Evolutionary conservation across 1,140 invertebrate genomes (phyloP), one percentile per base, ranked within the genome.

Genomic region (Theocolax elegans): DNA sequence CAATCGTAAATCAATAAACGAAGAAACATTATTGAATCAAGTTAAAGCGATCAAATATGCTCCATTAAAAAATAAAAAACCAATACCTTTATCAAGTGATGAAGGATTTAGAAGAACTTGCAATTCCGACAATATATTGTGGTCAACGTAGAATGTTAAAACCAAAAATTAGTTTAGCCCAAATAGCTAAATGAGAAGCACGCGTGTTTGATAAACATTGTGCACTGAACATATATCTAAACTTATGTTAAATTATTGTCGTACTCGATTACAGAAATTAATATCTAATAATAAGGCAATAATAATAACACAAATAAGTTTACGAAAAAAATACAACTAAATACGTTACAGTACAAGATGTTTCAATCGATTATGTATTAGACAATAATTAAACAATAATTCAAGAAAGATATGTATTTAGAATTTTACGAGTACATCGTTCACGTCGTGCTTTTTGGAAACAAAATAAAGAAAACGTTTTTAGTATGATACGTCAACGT

Each of bases 371-470:
- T 8, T 40, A 35, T 42, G 48, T 46, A 19, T 21, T 75, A 21
- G 58, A 75, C n/a, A n/a, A n/a, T n/a, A n/a, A n/a, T n/a, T n/a
- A n/a, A 51, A 62, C 64, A 27, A 60, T 73, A 42, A 72, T 77
- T 10, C 54, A 69, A 38, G 46, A 71, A 42, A 54, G 71, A 40
- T 72, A 72, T 15, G 67, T 74, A 12, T 77, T 64, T 67, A 67
- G 65, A 53, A 58, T 79, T 48, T 58, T 76, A 21, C 23, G 69
- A 66, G 23, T 44, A 15, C 56, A 72, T 59, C 31, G 71, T 42
- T 64, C 64, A 25, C 68, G 72, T 9, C 76, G 76, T 13, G 68
- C 74, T 29, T 74, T 72, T 72, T 79, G 76, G 76, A 64, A 75
- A 74, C 13, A 59, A 25, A 65, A 72, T 51, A 73, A 77, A 64